A percentile compares a stretch with the other conserved stretches of the same genome.
Conservation (phyloP, 2,888 invertebrate species). For the Amphiduros pacificus region DNA sequence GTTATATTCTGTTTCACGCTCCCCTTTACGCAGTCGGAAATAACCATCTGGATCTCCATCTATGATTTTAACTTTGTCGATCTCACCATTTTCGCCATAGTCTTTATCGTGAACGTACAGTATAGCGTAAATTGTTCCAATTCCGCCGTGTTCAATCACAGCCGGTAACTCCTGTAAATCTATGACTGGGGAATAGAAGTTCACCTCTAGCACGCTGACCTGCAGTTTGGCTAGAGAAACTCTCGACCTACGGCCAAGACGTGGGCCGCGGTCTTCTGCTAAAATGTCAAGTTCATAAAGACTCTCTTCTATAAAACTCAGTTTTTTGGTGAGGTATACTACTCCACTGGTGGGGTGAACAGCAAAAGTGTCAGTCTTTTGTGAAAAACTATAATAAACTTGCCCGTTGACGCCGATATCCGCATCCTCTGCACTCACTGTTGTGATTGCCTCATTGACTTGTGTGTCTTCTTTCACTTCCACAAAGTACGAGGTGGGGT, state of each 20-base stretch:
- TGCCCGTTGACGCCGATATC: conserved; percentile 95
- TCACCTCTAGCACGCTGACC: conserved; percentile 74
- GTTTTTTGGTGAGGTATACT: conserved; percentile 78
- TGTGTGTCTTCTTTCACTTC: conserved; percentile 87
- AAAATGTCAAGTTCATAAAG: conserved; percentile 77
- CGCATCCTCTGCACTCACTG: conserved; percentile 84
- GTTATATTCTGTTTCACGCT: conserved; percentile 60
- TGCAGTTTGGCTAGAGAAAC: conserved; percentile 19
- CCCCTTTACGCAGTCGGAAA: conserved; percentile 69
- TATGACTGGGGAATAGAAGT: conserved; percentile 84
- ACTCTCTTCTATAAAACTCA: conserved; percentile 71
- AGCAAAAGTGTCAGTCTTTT: conserved; percentile 74
- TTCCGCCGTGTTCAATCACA: conserved; percentile 76
- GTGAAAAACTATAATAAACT: conserved; percentile 90
- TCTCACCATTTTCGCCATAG: conserved; percentile 80
- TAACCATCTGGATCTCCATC: conserved; percentile 89
- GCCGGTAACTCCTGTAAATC: conserved; percentile 74
- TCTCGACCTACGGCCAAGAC: conserved; percentile 10
- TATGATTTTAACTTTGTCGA: conserved; percentile 68
- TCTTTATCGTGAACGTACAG: conserved; percentile 83
- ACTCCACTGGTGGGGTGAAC: conserved; percentile 92
- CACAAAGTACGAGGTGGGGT: conserved; percentile 83
- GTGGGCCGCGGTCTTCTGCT: conserved; percentile 81
- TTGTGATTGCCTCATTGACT: conserved; percentile 76
- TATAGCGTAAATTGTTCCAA: conserved; percentile 81